Evolutionary conservation across 1,140 invertebrate species (phyloP), one percentile per base, ranked within the genome.

Genomic region (Physella acuta): DNA sequence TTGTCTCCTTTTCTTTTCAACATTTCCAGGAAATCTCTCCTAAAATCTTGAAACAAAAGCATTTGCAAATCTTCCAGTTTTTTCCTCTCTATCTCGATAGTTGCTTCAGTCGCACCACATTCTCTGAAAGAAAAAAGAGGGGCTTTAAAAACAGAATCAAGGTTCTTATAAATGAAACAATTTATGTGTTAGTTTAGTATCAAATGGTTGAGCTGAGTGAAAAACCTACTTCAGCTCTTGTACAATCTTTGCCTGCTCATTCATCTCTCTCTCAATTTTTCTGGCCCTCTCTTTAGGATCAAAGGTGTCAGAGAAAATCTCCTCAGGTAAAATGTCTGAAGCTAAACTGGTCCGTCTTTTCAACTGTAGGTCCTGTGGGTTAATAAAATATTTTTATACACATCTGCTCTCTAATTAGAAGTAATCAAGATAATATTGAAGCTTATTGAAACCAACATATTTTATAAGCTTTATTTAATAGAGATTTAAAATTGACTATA

Each of bases 181-280:
- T n/a, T n/a, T n/a, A n/a, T n/a, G n/a, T n/a, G n/a, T 56, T 16
- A 56, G 11, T 56, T 56, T 17, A 56, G 26, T 56, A 56, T 16
- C 53, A 56, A 56, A 8, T 20, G n/a, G n/a, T 56, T 26, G 8
- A 56, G 11, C 26, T 31, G 33, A 17, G 14, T 11, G 59, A 26
- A 63, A 44, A 63, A 4, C 11, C 80, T 76, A 86, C 78, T 92
- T 88, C 61, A 98, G 86, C 85, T 97, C 95, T 79, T 94, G 94
- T 60, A 98, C 95, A 44, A 96, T 92, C 85, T 94, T 94, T 0
- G 93, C 88, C 84, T 97, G 94, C 84, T 98, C 95, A 77, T 94
- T 94, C 93, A 98, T 97, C 85, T 97, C 94, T 81, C 94, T 94
- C 84, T 98, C 94, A 74, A 98, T 94, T n/a, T 97, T 87, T 79